Base-by-base conservation (phyloP, 2,113 vertebrate species). In the Aleadryas rufinucha region DNA sequence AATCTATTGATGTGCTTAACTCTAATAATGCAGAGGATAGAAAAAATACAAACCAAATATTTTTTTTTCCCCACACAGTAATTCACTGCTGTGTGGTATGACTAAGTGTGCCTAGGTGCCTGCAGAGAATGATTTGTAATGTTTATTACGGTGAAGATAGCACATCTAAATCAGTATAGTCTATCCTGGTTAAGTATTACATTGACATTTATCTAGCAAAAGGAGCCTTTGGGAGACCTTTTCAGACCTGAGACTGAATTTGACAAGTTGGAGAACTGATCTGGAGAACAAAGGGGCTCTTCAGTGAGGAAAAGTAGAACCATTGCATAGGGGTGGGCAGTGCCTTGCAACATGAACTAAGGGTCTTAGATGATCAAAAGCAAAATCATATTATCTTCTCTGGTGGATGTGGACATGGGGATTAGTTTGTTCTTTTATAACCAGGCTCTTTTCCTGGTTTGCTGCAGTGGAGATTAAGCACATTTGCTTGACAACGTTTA, bases 271-370 rank as follows among this genome's bases (percentile, higher is more conserved):
- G 30, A 76, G 66, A 76, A 28, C 13, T 68, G 20, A 23, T 68
- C 12, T 77, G 53, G 35, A 69, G 84, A 93, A 52, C 8, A 56
- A 75, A 72, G 37, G n/a, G 13, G 6, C 17, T 53, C 4, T 79
- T 90, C 22, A 47, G 20, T 52, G 52, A 68, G 33, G 42, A 68
- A 42, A 71, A 50, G 23, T 15, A 45, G 24, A 77, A 42, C 30
- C 1, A 0, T 22, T 82, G 11, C 39, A 31, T 2, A 0, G 41
- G 11, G 3, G 18, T 65, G 57, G 17, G 11, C 30, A 66, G n/a
- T 87, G 53, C 28, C 45, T 63, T 72, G 47, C 17, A 50, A 63
- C 0, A 18, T 50, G 13, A 49, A 11, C 6, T 57, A 28, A 68
- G 30, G 11, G 6, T 79, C 54, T 75, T 71, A 54, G 16, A 15